These are phyloP conservation scores for Baccha elongata DNA, from an alignment of 2,888 invertebrate species.

Conservation along the genomic window DNA sequence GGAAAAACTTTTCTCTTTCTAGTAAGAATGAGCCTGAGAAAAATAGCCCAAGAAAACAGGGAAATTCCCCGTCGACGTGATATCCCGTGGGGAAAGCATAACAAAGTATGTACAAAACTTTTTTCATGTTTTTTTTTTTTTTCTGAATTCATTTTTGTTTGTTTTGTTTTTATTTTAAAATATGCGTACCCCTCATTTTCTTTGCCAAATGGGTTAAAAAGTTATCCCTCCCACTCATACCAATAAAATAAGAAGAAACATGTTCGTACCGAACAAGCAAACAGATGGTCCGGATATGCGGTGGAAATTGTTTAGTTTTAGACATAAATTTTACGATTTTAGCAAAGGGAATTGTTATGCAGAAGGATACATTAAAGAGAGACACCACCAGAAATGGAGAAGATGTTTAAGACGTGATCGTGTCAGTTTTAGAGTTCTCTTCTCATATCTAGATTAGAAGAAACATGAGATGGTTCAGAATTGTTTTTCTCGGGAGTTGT, in stretches of 20 bases:
- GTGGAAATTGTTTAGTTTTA: constrained; percentile 63
- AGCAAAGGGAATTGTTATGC: constrained; percentile 55
- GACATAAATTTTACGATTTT: constrained; percentile 63
- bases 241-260: constrained; percentile 11
- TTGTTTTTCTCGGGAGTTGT: constrained; percentile 24
- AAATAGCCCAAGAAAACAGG: constrained; percentile 63
- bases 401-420: constrained; percentile 62
- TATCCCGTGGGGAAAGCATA: constrained; percentile 62
- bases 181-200: constrained; percentile 34
- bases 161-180: constrained; percentile 66
- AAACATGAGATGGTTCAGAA: constrained; percentile 56
- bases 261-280: constrained; percentile 43
- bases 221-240: constrained; percentile 7
- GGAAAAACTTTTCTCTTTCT: constrained; percentile 44
- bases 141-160: neutral
- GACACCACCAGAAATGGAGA: neutral
- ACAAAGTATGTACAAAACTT: constrained; percentile 48
- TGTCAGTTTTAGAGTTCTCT: constrained; percentile 48
- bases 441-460: constrained; percentile 67
- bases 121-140: constrained; percentile 2
- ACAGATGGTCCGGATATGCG: constrained; percentile 61
- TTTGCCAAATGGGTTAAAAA: constrained; percentile 19
- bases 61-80: constrained; percentile 67
- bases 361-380: constrained; percentile 21
- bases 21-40: constrained; percentile 30